Evolutionary conservation across 2,888 invertebrate genomes (phyloP).

Genomic region (Eupithecia subumbrata): DNA sequence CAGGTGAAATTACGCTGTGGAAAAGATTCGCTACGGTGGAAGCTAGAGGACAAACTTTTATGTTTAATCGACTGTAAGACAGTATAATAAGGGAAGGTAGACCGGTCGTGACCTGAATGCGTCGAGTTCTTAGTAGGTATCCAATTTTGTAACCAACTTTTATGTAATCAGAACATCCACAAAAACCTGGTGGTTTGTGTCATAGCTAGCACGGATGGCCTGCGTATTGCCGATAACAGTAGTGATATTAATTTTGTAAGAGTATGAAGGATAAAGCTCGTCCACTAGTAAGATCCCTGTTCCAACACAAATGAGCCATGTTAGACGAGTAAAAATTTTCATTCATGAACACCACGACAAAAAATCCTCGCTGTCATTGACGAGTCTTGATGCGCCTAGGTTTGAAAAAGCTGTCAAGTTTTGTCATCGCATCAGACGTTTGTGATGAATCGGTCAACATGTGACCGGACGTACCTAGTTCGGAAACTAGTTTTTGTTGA

Average conservation of each 20-base stretch:
- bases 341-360: background rate
- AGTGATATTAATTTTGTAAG: background rate
- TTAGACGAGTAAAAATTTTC: background rate
- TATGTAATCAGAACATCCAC: background rate
- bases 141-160: background rate
- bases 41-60: conserved; percentile 12
- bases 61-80: conserved; percentile 12
- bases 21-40: conserved; percentile 24
- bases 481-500: too few relatives aligned
- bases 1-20: conserved; percentile 35
- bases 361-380: background rate
- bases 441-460: too few relatives aligned
- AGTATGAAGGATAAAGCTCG: background rate
- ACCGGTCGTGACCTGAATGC: background rate
- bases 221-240: background rate
- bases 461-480: too few relatives aligned
- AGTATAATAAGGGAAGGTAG: background rate
- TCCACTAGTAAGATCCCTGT: background rate
- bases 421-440: background rate
- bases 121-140: background rate
- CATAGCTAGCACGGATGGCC: background rate
- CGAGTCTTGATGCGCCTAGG: background rate
- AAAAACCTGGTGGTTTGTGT: background rate
- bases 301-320: background rate
- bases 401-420: background rate